Conservation (phyloP, 2,888 invertebrate species). For the Cinara cedri region DNA sequence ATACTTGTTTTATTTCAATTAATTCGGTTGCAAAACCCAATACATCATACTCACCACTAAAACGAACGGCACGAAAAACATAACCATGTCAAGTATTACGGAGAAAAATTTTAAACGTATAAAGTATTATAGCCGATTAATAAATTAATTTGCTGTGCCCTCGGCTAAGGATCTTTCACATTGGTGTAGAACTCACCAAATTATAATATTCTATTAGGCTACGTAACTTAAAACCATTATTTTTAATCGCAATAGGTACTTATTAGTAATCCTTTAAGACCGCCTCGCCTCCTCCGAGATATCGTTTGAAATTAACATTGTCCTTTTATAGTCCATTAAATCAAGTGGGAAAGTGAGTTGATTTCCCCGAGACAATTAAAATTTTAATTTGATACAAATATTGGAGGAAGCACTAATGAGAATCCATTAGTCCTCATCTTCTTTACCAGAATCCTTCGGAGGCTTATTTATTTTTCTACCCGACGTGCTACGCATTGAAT, state of each 20-base stretch:
- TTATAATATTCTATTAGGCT: too few relatives aligned
- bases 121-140: too few relatives aligned
- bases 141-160: too few relatives aligned
- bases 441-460: constrained; percentile 2
- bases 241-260: constrained; percentile 13
- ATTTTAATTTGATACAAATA: constrained; percentile 31
- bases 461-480: constrained; percentile 42
- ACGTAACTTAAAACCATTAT: background rate
- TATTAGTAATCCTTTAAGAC: constrained; percentile 28
- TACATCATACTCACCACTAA: too few relatives aligned
- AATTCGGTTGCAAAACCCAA: too few relatives aligned
- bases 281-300: background rate
- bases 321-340: constrained; percentile 30
- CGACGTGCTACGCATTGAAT: constrained; percentile 7
- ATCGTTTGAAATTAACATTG: constrained; percentile 30
- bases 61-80: too few relatives aligned
- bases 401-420: background rate
- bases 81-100: too few relatives aligned
- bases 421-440: constrained; percentile 11
- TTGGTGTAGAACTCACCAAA: too few relatives aligned
- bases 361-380: constrained; percentile 33
- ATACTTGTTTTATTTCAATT: too few relatives aligned
- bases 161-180: too few relatives aligned
- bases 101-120: too few relatives aligned
- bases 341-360: constrained; percentile 27